These are phyloP conservation scores for Parapristionchus giblindavisi DNA, from an alignment of 2,888 invertebrate genomes.

Conservation along the genomic window DNA sequence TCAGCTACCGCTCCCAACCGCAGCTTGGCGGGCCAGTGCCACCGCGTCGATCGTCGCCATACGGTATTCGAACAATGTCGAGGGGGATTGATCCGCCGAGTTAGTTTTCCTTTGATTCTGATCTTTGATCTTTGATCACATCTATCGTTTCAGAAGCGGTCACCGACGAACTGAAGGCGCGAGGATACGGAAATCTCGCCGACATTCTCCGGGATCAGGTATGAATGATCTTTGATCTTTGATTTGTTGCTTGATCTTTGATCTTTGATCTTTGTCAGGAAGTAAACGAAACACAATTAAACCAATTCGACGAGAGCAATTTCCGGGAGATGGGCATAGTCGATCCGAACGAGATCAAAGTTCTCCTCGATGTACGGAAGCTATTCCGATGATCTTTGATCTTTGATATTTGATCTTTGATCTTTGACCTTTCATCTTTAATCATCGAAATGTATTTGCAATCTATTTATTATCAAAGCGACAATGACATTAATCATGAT, in stretches of 20 bases:
- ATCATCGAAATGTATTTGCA: too few relatives aligned
- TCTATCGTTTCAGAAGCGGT: background rate
- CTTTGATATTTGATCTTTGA: too few relatives aligned
- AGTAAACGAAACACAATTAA: slow-evolving; percentile 21
- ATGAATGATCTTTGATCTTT: too few relatives aligned
- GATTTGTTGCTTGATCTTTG: slow-evolving; percentile 13
- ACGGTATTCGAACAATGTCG: too few relatives aligned
- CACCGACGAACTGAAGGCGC: background rate
- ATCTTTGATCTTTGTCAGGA: slow-evolving; percentile 2
- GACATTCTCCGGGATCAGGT: slow-evolving; percentile 29
- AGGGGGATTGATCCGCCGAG: too few relatives aligned
- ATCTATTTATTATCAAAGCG: too few relatives aligned
- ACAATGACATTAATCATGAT: too few relatives aligned
- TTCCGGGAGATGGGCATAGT: slow-evolving; percentile 39
- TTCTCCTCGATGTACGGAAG: slow-evolving; percentile 32
- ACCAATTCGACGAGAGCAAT: slow-evolving; percentile 32
- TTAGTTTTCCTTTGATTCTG: background rate
- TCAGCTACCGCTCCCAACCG: background rate
- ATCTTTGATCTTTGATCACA: background rate
- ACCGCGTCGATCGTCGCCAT: background rate
- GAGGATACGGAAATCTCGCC: background rate
- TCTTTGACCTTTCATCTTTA: too few relatives aligned
- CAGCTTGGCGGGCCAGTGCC: background rate
- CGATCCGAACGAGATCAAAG: background rate
- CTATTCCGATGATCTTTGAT: too few relatives aligned